A percentile compares a stretch with the other conserved stretches of the same genome.
Conservation (phyloP, 1,140 invertebrate species). For the Charaxes varanes region DNA sequence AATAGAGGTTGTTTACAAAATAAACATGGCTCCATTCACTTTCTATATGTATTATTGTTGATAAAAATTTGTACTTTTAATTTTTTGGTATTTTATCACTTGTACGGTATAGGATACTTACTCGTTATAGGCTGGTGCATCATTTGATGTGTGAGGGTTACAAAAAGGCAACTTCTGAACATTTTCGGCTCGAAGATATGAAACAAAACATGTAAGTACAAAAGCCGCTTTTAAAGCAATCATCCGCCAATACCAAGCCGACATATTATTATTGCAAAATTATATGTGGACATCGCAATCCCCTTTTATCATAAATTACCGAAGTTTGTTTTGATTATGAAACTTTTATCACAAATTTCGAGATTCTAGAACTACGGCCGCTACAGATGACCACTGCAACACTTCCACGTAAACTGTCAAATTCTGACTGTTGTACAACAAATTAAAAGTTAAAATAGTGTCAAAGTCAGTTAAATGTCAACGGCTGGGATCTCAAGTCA, state of each 20-base stretch:
- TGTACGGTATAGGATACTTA: slow-evolving; percentile 17
- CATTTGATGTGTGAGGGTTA: slow-evolving; percentile 46
- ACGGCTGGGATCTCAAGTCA: too few species aligned
- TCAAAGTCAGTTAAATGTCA: too few species aligned
- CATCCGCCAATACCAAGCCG: slow-evolving; percentile 59
- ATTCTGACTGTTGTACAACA: slow-evolving; percentile 4
- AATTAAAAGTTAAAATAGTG: too few species aligned
- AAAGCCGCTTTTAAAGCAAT: slow-evolving; percentile 51
- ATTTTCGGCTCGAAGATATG: slow-evolving; percentile 48
- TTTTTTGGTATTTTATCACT: too few species aligned
- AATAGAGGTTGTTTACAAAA: slow-evolving; percentile 16
- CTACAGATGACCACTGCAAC: slow-evolving; percentile 4
- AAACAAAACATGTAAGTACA: slow-evolving; percentile 49
- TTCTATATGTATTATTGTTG: too few species aligned
- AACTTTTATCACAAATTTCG: slow-evolving; percentile 28
- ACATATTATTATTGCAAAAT: slow-evolving; percentile 61
- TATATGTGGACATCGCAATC: slow-evolving; percentile 57
- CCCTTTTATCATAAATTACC: slow-evolving; percentile 12
- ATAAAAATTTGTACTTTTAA: too few species aligned
- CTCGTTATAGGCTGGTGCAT: slow-evolving; percentile 38
- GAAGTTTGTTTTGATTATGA: slow-evolving; percentile 43
- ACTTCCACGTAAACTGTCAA: slow-evolving; percentile 42
- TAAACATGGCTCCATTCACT: too few species aligned
- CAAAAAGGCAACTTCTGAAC: slow-evolving; percentile 58
- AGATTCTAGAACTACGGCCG: slow-evolving; percentile 15